Conservation (phyloP, 1,140 invertebrate genomes). For the Temnothorax longispinosus region DNA sequence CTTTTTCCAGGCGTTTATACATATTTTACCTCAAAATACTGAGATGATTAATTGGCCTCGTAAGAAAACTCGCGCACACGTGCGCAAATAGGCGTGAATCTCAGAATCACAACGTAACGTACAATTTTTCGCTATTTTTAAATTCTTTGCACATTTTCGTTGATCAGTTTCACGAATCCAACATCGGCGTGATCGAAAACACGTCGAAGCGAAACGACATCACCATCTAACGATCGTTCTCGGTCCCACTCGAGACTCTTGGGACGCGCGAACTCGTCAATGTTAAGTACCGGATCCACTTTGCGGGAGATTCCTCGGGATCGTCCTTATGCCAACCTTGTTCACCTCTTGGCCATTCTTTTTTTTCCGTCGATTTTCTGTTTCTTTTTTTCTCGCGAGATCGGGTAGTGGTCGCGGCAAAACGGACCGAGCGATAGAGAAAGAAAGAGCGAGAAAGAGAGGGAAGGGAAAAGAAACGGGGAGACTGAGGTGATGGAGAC, state of each 20-base stretch:
- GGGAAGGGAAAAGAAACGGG: not conserved
- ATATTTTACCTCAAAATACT: not conserved
- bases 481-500: conserved; percentile 39
- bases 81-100: not conserved
- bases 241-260: conserved; percentile 25
- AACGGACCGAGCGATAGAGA: not conserved
- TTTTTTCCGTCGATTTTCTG: conserved; percentile 41
- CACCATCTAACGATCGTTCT: conserved; percentile 30
- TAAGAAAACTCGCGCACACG: not conserved
- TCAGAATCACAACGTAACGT: not conserved
- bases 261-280: conserved; percentile 47
- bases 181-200: conserved; percentile 33
- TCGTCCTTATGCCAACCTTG: conserved; percentile 37
- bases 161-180: not conserved
- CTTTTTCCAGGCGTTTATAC: not conserved
- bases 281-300: conserved; percentile 57
- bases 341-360: conserved; percentile 16
- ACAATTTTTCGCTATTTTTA: not conserved
- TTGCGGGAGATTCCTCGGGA: conserved; percentile 51
- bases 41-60: not conserved
- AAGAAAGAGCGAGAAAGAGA: conserved; percentile 14
- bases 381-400: conserved; percentile 40
- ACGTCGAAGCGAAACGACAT: conserved; percentile 28
- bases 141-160: not conserved
- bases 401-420: conserved; percentile 22